Evolutionary conservation across 2,113 vertebrate genomes (phyloP).

Genomic region (Ochotona curzoniae): DNA sequence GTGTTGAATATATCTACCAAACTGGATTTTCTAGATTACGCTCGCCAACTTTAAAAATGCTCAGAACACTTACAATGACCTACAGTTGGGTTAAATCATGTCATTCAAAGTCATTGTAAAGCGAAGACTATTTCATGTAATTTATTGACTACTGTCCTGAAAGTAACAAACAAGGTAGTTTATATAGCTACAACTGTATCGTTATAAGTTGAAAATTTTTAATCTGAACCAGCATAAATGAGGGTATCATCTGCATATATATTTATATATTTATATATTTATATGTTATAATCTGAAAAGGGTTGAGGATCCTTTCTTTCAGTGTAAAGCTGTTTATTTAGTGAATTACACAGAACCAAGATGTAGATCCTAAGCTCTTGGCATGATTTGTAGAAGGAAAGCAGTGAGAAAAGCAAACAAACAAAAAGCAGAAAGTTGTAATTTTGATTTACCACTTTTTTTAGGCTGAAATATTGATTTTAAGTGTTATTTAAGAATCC

Average conservation of each 20-base stretch:
- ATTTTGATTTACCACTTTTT: neutral
- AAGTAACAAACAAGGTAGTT: neutral
- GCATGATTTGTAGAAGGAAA: neutral
- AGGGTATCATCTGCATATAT: too few species aligned
- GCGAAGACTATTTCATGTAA: neutral
- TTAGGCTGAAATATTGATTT: slow-evolving; percentile 9
- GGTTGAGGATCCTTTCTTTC: too few species aligned
- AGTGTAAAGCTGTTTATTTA: neutral
- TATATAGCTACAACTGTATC: neutral
- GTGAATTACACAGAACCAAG: neutral
- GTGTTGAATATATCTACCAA: neutral
- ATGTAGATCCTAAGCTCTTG: neutral
- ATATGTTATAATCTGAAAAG: neutral
- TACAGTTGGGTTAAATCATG: neutral
- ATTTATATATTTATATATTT: neutral
- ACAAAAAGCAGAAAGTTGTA: too few species aligned
- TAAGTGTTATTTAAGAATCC: neutral
- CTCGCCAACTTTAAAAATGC: neutral
- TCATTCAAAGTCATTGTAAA: neutral
- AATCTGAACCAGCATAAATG: neutral
- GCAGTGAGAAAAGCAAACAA: too few species aligned
- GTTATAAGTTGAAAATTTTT: neutral
- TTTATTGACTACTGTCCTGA: neutral
- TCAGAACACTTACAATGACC: neutral
- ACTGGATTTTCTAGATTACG: neutral